Evolutionary conservation across 2,888 invertebrate species (phyloP).

Genomic region (Diadromus collaris): DNA sequence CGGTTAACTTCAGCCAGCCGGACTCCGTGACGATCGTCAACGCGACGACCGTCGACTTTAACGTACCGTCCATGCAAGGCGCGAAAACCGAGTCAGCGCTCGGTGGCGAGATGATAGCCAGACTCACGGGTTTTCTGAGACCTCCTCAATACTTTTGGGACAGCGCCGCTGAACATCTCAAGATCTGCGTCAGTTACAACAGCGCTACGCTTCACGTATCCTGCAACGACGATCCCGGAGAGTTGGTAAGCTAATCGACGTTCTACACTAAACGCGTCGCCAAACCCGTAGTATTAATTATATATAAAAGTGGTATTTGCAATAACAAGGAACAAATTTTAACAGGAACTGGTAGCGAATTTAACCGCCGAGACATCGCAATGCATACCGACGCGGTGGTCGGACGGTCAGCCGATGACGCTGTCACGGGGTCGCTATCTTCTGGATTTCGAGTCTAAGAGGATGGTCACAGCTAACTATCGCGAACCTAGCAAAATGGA

Average conservation of each 20-base stretch:
- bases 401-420: slow-evolving; percentile 79
- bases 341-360: slow-evolving; percentile 83
- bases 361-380: slow-evolving; percentile 86
- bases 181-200: slow-evolving; percentile 90
- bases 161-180: slow-evolving; percentile 85
- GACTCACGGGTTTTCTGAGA: slow-evolving; percentile 91
- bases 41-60: slow-evolving; percentile 91
- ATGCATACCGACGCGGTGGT: slow-evolving; percentile 87
- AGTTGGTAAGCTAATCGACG: slow-evolving; percentile 68
- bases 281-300: too few relatives aligned
- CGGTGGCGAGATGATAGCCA: slow-evolving; percentile 88
- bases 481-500: slow-evolving; percentile 88
- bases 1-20: slow-evolving; percentile 93
- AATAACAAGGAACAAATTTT: not conserved
- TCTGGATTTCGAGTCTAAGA: slow-evolving; percentile 86
- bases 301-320: not conserved
- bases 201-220: slow-evolving; percentile 84
- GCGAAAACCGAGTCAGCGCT: slow-evolving; percentile 86
- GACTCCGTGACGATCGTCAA: slow-evolving; percentile 94
- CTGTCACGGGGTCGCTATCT: slow-evolving; percentile 85
- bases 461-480: slow-evolving; percentile 80
- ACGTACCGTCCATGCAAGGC: slow-evolving; percentile 85
- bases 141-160: slow-evolving; percentile 88
- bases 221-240: slow-evolving; percentile 70
- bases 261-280: not conserved